Base-by-base conservation (phyloP, 2,888 invertebrate genomes). In the Agriopis aurantiaria region DNA sequence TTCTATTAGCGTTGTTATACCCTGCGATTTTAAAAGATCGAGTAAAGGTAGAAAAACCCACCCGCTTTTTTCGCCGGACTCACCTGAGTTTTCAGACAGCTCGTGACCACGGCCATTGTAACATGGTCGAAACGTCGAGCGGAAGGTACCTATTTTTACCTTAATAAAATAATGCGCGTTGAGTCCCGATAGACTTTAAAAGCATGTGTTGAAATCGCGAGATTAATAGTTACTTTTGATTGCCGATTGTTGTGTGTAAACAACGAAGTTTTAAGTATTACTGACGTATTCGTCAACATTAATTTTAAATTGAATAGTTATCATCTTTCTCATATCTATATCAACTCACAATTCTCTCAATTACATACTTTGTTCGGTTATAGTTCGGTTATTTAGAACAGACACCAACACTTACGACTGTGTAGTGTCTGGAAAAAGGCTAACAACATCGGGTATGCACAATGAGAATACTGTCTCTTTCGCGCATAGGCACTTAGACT, bases 181-280 rank as follows among this genome's bases (percentile, higher is more conserved):
- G 3, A 33, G 33, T 1, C 5, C 33, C 5, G 1, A 5, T 33
- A 3, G 23, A 33, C 33, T 33, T 33, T 33, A 3, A 33, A 33
- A 33, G 33, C 1, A 33, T 33, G 33, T 33, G 4, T 33, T 33
- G 3, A 33, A 33, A 33, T 33, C 33, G 33, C 1, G 33, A 3
- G 33, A 3, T 33, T 33, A 33, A 33, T 3, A 33, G 33, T 33
- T 33, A 33, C 33, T 33, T 33, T 33, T 52, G 3, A 52, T 23
- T 23, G 17, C 23, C 33, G 52, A 11, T 52, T 52, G 23, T 52
- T 23, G 10, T 17, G 4, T 48, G 17, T 3, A 8, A 4, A 57
- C 57, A 57, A 57, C 57, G 57, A 57, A 57, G 45, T n/a, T 56
- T 57, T n/a, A 43, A 57, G 9, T 45, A 8, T 43, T 43, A 43